Base-by-base conservation (phyloP, 2,888 invertebrate species). In the Ormyrus labotus region DNA sequence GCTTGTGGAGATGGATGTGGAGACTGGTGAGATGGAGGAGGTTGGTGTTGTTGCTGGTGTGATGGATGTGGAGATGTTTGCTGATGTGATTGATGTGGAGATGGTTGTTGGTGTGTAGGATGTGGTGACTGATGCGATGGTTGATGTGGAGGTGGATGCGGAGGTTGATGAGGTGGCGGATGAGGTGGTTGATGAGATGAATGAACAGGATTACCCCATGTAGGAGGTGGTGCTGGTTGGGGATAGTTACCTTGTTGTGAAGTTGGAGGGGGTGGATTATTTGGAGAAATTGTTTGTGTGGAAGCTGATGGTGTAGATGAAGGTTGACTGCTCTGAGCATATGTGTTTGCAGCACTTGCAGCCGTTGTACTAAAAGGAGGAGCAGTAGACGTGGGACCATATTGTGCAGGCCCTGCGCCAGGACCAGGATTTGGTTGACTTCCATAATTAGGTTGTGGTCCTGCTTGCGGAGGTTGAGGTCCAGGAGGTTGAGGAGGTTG, bases 211-310 rank as follows among this genome's bases (percentile, higher is more conserved):
- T 94, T 94, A 75, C 94, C 94, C 76, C 93, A 92, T 34, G 50
- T 80, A 45, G 93, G 93, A 2, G 94, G 93, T 2, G 94, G 93
- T 86, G 94, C 94, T 50, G 94, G 93, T 85, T 94, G 92, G 61
- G 88, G 87, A 80, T 88, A 91, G 61, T 89, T 88, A 6, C 89
- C 88, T 82, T 91, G 91, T 81, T 91, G 87, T 71, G 89, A 84
- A 2, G 91, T 87, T 2, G 90, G 90, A 58, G 91, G 91, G 19
- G 91, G 89, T 55, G 88, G 87, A 83, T 86, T 86, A 77, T 93
- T 93, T n/a, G 94, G 93, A 0, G 94, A 93, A 89, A 94, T 94
- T 48, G 94, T 94, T 81, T 92, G 92, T 1, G 92, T 91, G 0
- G 92, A 91, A 10, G 92, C 91, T 0, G 92, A 91, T 9, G 92